Percentiles rank a stretch among this genome's conserved stretches.
Conservation (phyloP, 2,113 vertebrate species). For the Platichthys flesus region DNA sequence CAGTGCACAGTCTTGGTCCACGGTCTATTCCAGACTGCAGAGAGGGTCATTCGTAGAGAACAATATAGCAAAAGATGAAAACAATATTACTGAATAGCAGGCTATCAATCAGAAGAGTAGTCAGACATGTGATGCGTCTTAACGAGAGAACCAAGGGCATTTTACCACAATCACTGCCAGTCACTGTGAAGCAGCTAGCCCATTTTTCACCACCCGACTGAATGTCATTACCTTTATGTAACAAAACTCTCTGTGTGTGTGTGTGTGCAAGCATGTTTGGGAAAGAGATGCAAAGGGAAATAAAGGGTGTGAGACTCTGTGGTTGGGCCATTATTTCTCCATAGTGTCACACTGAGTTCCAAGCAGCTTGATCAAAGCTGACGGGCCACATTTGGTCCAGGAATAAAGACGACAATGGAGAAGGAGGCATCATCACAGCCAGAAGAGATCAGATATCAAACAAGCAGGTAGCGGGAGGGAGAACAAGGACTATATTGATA, state of each 20-base stretch:
- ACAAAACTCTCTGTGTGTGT: slow-evolving; percentile 1
- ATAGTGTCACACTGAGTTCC: too few species aligned
- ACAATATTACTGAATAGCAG: slow-evolving; percentile 18
- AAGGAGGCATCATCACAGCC: not conserved
- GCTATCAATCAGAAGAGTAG: slow-evolving; percentile 24
- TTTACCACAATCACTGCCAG: slow-evolving; percentile 37
- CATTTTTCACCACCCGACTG: slow-evolving; percentile 8
- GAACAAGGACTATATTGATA: too few species aligned
- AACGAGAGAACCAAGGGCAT: slow-evolving; percentile 18
- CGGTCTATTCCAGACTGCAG: slow-evolving; percentile 19
- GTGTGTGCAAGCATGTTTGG: not conserved
- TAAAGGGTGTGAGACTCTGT: not conserved
- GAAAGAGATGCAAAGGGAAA: not conserved
- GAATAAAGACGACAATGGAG: too few species aligned
- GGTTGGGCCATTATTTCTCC: too few species aligned
- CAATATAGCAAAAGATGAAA: slow-evolving; percentile 7
- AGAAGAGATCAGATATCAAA: not conserved
- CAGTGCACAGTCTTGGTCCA: not conserved
- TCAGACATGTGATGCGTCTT: slow-evolving; percentile 23
- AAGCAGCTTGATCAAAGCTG: too few species aligned
- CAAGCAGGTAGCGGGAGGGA: too few species aligned
- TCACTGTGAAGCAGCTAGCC: slow-evolving; percentile 29
- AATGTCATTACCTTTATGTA: slow-evolving; percentile 32
- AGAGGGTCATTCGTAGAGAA: not conserved
- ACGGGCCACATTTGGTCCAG: too few species aligned